Conservation (phyloP, 2,888 invertebrate genomes). For the Thera britannica region DNA sequence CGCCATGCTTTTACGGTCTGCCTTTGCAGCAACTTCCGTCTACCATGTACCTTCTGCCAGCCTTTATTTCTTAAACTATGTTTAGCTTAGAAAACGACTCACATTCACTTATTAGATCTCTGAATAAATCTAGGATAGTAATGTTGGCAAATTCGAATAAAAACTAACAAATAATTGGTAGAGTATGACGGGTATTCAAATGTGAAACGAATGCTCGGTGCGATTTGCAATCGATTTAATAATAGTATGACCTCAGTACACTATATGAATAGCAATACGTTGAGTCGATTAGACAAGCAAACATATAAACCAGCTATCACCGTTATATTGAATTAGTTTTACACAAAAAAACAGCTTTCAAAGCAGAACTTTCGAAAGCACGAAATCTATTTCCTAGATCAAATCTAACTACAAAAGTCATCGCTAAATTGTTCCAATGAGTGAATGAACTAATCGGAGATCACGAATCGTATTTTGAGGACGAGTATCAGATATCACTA, state of each 20-base stretch:
- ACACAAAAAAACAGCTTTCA: too few relatives aligned
- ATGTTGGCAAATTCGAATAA: slow-evolving; percentile 6
- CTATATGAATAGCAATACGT: slow-evolving; percentile 5
- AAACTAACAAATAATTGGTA: slow-evolving; percentile 5
- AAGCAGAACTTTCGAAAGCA: too few relatives aligned
- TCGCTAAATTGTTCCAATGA: neutral
- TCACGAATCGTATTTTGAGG: neutral
- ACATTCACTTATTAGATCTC: neutral
- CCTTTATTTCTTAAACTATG: too few relatives aligned
- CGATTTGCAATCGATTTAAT: slow-evolving; percentile 29
- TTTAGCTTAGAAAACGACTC: too few relatives aligned
- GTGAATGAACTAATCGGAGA: neutral
- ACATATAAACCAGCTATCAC: neutral
- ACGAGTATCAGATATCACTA: neutral
- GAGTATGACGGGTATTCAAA: slow-evolving; percentile 20
- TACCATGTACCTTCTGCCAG: too few relatives aligned
- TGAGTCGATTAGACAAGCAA: neutral
- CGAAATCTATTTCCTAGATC: too few relatives aligned
- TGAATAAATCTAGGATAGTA: neutral
- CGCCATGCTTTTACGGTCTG: too few relatives aligned
- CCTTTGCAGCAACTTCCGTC: too few relatives aligned
- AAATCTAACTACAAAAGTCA: too few relatives aligned
- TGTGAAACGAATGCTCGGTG: slow-evolving; percentile 19
- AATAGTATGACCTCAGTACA: slow-evolving; percentile 20
- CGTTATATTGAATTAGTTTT: neutral